Conservation (phyloP, 2,888 invertebrate genomes). For the Caenorhabditis sp. region DNA sequence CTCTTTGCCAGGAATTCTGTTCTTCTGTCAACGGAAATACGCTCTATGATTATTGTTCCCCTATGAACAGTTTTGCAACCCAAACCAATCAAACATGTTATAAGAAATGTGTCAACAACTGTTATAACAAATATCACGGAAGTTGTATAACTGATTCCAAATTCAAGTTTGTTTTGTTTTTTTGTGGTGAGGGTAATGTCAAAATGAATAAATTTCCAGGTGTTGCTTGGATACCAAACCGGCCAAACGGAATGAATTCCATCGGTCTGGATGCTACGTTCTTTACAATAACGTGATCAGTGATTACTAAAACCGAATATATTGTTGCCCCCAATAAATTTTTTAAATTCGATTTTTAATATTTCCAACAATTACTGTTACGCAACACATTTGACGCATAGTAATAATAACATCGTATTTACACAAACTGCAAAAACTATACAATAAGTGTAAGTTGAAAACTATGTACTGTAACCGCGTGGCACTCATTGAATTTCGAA, state of each 20-base stretch:
- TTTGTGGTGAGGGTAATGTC: too few species aligned
- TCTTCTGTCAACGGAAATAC: conserved; percentile 4
- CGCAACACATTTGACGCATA: too few species aligned
- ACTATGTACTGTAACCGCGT: too few species aligned
- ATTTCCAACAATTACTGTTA: too few species aligned
- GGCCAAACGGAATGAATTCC: conserved; percentile 5
- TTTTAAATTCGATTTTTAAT: too few species aligned
- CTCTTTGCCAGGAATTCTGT: conserved; percentile 9
- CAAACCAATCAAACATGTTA: conserved; percentile 10
- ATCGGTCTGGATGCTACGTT: not conserved
- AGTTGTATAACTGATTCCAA: conserved; percentile 5
- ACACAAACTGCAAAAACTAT: too few species aligned
- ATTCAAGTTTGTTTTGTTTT: not conserved
- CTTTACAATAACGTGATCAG: not conserved
- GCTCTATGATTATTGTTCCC: not conserved
- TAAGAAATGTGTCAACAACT: conserved; percentile 7
- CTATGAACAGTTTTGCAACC: conserved; percentile 6
- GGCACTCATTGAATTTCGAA: too few species aligned
- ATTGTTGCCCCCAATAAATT: too few species aligned
- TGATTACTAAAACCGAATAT: too few species aligned
- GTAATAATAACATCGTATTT: too few species aligned
- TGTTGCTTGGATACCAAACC: conserved; percentile 6
- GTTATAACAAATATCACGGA: conserved; percentile 2
- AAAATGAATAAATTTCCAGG: too few species aligned
- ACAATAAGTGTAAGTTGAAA: too few species aligned